These are phyloP conservation scores for Prietella phreatophila DNA, from an alignment of 2,113 vertebrate genomes.

Conservation along the genomic window DNA sequence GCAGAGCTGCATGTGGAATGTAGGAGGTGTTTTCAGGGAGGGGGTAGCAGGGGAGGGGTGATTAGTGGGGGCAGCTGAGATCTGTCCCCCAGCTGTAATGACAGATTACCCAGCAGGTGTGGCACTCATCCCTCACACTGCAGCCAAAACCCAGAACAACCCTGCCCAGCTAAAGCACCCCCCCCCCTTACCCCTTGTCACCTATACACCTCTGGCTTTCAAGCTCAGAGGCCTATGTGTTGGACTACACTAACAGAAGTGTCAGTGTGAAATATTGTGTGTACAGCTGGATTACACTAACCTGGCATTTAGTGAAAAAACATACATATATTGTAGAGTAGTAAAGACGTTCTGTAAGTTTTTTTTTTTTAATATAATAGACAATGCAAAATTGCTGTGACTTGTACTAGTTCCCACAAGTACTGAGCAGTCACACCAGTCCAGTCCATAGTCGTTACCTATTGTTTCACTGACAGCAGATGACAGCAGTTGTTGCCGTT, in stretches of 20 bases:
- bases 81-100: slow-evolving; percentile 68
- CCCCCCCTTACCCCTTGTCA: slow-evolving; percentile 1
- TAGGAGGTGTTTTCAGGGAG: slow-evolving; percentile 43
- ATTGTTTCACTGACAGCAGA: slow-evolving; percentile 20
- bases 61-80: slow-evolving; percentile 74
- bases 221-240: not conserved
- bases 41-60: slow-evolving; percentile 46
- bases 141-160: slow-evolving; percentile 44
- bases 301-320: not conserved
- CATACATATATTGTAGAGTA: not conserved
- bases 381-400: not conserved
- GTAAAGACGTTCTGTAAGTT: not conserved
- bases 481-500: slow-evolving; percentile 26
- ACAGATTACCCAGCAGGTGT: slow-evolving; percentile 72
- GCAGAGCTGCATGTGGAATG: slow-evolving; percentile 60
- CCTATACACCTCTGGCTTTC: slow-evolving; percentile 18
- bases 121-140: slow-evolving; percentile 52
- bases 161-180: not conserved
- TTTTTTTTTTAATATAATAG: not conserved
- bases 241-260: not conserved
- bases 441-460: not conserved
- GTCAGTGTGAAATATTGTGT: slow-evolving; percentile 19
- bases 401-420: not conserved
- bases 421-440: not conserved
- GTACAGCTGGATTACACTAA: slow-evolving; percentile 10